These are phyloP conservation scores for Plusia festucae DNA, from an alignment of 2,888 invertebrate genomes.

Conservation along the genomic window DNA sequence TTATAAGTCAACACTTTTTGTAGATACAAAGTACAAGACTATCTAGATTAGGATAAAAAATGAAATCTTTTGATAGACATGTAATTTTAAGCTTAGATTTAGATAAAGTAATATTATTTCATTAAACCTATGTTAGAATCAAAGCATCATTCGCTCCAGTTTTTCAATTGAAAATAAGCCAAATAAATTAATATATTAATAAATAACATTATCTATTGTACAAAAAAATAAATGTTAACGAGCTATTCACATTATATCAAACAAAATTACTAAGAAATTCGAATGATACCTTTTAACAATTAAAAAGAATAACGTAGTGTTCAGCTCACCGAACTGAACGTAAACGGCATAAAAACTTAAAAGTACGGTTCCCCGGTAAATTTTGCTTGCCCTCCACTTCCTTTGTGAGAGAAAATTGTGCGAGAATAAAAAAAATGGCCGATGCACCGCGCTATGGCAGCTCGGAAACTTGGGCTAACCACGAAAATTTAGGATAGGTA, in stretches of 20 bases:
- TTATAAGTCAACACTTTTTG: too few species aligned
- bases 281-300: neutral
- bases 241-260: neutral
- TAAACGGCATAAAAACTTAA: slow-evolving; percentile 18
- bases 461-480: slow-evolving; percentile 18
- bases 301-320: neutral
- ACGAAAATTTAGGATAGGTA: slow-evolving; percentile 7
- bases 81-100: too few species aligned
- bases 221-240: too few species aligned
- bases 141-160: too few species aligned
- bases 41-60: too few species aligned
- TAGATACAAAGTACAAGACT: too few species aligned
- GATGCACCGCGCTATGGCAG: slow-evolving; percentile 26
- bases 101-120: too few species aligned
- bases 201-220: too few species aligned
- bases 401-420: slow-evolving; percentile 29
- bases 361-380: slow-evolving; percentile 25
- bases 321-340: neutral
- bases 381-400: slow-evolving; percentile 43
- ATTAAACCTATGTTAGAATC: too few species aligned
- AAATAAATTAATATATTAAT: too few species aligned
- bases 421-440: slow-evolving; percentile 38
- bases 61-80: too few species aligned
- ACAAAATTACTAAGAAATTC: slow-evolving; percentile 7
- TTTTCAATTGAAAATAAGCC: too few species aligned